Evolutionary conservation across 2,113 vertebrate species (phyloP).

Genomic region (Sturnus vulgaris): DNA sequence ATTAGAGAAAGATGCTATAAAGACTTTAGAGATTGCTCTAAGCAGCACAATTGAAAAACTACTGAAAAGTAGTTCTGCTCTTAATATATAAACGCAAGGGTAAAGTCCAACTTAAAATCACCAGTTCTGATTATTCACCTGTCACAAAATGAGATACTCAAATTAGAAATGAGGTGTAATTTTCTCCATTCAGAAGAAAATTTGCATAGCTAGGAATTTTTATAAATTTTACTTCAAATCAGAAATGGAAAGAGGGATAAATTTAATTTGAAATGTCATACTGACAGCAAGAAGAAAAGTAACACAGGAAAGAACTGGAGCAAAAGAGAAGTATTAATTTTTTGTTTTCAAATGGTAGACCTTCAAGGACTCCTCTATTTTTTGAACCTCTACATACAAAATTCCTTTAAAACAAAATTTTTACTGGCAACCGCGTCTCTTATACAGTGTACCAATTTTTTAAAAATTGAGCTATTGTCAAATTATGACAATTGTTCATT

Average conservation of each 20-base stretch:
- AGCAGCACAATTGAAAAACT: constrained; percentile 44
- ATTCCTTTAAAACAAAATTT: neutral
- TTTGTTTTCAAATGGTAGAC: neutral
- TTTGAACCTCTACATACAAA: neutral
- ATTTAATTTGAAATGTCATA: neutral
- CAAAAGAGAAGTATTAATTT: neutral
- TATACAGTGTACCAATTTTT: neutral
- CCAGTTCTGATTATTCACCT: neutral
- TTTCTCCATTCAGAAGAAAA: neutral
- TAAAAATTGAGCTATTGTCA: neutral
- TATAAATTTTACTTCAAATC: neutral
- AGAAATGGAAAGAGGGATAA: neutral
- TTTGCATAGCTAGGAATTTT: neutral
- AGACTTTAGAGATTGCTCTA: constrained; percentile 37
- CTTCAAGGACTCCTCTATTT: neutral
- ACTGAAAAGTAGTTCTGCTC: neutral
- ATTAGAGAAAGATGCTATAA: constrained; percentile 43
- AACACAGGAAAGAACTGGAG: neutral
- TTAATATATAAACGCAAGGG: neutral
- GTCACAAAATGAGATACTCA: neutral
- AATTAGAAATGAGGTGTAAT: neutral
- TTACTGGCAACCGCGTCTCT: neutral
- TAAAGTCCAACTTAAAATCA: constrained; percentile 4
- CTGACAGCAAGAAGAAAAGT: neutral
- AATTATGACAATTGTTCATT: neutral